Base-by-base conservation (phyloP, 1,140 invertebrate species). In the Sinella curviseta region DNA sequence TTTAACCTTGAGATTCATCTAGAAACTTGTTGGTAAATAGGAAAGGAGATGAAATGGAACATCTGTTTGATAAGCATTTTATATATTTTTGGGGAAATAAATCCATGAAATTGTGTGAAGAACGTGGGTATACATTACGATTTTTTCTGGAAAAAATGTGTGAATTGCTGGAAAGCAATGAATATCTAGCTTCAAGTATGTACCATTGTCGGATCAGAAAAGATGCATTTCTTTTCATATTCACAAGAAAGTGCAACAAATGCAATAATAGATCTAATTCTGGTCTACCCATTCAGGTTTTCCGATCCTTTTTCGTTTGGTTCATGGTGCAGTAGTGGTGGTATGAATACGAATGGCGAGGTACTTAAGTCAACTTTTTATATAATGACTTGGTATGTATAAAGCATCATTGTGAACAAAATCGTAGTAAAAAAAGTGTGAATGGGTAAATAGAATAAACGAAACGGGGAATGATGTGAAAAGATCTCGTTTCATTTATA, bases 351-450 rank as follows among this genome's bases (percentile, higher is more conserved):
- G 57, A 60, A 60, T 60, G 57, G 57, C 12, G 3, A 26, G 57
- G 57, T 60, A 60, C 57, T 60, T 60, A 60, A 60, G 57, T 60
- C 57, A 60, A 60, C 12, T 26, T 60, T 60, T n/a, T n/a, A n/a
- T n/a, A n/a, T n/a, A n/a, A n/a, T n/a, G n/a, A n/a, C n/a, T n/a
- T n/a, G n/a, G n/a, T n/a, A n/a, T n/a, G n/a, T n/a, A n/a, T n/a
- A n/a, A n/a, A n/a, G n/a, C n/a, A n/a, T n/a, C n/a, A n/a, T n/a
- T n/a, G n/a, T n/a, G n/a, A n/a, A n/a, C n/a, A n/a, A n/a, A n/a
- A n/a, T n/a, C n/a, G n/a, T n/a, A n/a, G n/a, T n/a, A n/a, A n/a
- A n/a, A n/a, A n/a, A n/a, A n/a, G n/a, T n/a, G n/a, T n/a, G n/a
- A n/a, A n/a, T n/a, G n/a, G n/a, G n/a, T n/a, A n/a, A n/a, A n/a